Conservation (phyloP, 2,888 invertebrate genomes). For the Pecten maximus region DNA sequence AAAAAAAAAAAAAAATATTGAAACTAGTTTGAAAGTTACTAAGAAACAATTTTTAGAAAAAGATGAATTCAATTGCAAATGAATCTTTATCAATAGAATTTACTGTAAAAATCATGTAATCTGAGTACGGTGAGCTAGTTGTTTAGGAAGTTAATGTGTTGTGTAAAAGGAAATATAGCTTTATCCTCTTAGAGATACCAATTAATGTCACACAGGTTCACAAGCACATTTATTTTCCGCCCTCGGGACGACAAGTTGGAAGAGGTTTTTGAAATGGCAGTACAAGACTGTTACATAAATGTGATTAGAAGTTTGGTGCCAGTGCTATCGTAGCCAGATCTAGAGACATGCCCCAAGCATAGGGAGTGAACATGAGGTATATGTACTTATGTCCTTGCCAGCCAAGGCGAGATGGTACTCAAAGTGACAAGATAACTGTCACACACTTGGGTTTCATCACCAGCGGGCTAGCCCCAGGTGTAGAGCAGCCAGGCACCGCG, state of each 20-base stretch:
- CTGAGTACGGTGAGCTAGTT: background rate
- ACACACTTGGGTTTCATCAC: constrained; percentile 6
- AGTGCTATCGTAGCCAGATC: background rate
- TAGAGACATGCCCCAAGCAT: background rate
- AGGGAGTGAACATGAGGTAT: background rate
- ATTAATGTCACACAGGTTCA: background rate
- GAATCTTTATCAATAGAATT: background rate
- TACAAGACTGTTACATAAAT: constrained; percentile 25
- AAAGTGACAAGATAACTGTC: background rate
- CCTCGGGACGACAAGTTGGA: constrained; percentile 3
- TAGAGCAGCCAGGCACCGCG: background rate
- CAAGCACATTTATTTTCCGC: constrained; percentile 5
- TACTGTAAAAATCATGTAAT: background rate
- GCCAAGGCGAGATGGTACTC: background rate
- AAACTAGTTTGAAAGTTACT: background rate
- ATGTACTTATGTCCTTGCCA: constrained; percentile 30
- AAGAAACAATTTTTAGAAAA: background rate
- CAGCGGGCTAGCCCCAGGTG: background rate
- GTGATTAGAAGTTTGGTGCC: constrained; percentile 29
- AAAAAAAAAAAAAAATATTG: background rate
- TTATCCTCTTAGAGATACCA: constrained; percentile 20
- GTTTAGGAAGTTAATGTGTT: background rate
- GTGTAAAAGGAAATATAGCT: constrained; percentile 28
- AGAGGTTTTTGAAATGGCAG: constrained; percentile 17
- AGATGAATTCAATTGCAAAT: background rate